Evolutionary conservation across 2,888 invertebrate genomes (phyloP).

Genomic region (Ophion costatus): DNA sequence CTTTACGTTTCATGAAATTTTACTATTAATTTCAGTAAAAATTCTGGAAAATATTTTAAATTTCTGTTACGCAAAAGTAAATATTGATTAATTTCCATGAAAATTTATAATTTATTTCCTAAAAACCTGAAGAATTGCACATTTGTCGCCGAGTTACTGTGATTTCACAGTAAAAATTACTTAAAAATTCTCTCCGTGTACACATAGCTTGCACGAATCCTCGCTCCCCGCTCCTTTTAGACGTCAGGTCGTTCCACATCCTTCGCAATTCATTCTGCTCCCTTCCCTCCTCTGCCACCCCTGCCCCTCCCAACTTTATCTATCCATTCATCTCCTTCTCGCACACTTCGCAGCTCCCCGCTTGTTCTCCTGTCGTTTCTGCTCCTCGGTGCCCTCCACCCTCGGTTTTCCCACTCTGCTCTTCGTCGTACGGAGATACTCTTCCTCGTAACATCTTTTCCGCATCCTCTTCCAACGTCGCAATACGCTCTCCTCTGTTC

Average conservation of each 20-base stretch:
- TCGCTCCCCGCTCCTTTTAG: no score
- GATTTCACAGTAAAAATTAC: no score
- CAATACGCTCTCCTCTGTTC: constrained; percentile 1
- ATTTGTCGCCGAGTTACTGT: no score
- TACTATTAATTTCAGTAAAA: no score
- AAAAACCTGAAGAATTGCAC: no score
- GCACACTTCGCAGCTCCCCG: constrained; percentile 7
- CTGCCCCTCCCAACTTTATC: constrained; percentile 28
- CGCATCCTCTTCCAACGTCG: constrained; percentile 54
- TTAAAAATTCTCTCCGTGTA: no score
- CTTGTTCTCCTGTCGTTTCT: neutral
- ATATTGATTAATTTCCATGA: no score
- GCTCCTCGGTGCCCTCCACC: constrained; percentile 10
- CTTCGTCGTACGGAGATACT: constrained; percentile 53
- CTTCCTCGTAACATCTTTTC: constrained; percentile 66
- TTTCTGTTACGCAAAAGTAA: no score
- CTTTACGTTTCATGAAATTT: no score
- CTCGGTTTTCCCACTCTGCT: constrained; percentile 34
- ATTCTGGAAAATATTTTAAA: no score
- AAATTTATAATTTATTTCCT: no score
- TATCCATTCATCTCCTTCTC: constrained; percentile 19
- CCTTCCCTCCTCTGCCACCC: constrained; percentile 46
- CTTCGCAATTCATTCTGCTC: constrained; percentile 37
- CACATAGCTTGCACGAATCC: no score
- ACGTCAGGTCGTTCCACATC: constrained; percentile 58